Conservation (phyloP, 2,113 vertebrate species). For the Triplophysa dalaica region DNA sequence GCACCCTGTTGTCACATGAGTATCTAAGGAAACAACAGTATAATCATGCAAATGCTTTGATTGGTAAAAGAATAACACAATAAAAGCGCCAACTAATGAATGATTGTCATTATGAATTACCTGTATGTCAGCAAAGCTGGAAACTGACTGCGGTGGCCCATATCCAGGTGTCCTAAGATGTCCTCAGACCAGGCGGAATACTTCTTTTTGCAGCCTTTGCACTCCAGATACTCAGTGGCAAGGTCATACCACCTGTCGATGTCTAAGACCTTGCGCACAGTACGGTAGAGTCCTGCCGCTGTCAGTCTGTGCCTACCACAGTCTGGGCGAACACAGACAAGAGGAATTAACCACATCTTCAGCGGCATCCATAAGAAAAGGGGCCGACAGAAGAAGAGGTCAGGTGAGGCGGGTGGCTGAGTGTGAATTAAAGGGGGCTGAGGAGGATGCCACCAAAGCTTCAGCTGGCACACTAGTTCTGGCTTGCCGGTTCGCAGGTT, state of each 20-base stretch:
- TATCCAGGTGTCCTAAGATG: constrained; percentile 4
- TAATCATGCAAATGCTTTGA: neutral
- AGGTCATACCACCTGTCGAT: constrained; percentile 20
- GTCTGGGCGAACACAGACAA: neutral
- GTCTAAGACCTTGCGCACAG: constrained; percentile 13
- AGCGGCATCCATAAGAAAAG: constrained; percentile 31
- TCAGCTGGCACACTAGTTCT: constrained; percentile 15
- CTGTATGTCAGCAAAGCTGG: constrained; percentile 16
- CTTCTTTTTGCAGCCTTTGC: constrained; percentile 20
- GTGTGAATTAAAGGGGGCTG: constrained; percentile 3
- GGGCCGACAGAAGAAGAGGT: constrained; percentile 18
- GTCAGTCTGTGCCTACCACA: constrained; percentile 20
- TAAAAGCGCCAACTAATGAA: neutral
- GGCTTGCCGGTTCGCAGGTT: neutral
- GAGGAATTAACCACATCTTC: constrained; percentile 15
- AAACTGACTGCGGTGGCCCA: neutral
- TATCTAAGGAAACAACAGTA: neutral
- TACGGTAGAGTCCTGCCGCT: constrained; percentile 16
- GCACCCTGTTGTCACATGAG: constrained; percentile 10
- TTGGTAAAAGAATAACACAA: constrained; percentile 1
- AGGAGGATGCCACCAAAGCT: constrained; percentile 29
- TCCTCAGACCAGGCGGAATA: constrained; percentile 2
- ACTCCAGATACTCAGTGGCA: constrained; percentile 38
- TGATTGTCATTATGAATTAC: neutral
- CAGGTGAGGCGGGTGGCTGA: neutral